Evolutionary conservation across 2,113 vertebrate genomes (phyloP).

Genomic region (Puntigrus tetrazona): DNA sequence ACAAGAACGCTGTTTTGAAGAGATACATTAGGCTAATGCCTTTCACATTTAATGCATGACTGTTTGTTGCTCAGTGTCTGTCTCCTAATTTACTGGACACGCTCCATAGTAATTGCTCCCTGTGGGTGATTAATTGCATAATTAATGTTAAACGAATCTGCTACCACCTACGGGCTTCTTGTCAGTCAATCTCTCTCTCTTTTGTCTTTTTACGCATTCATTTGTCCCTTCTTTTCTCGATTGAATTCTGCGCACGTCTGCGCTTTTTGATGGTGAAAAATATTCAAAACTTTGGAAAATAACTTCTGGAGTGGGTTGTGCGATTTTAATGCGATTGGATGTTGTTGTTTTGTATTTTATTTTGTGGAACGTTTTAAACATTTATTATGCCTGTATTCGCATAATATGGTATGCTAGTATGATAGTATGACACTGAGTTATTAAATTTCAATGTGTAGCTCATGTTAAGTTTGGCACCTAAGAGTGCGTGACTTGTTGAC

Average conservation of each 20-base stretch:
- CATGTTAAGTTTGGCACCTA: background rate
- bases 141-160: constrained; percentile 53
- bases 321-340: background rate
- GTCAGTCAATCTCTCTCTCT: constrained; percentile 29
- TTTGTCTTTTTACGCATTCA: background rate
- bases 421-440: too few species aligned
- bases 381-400: too few species aligned
- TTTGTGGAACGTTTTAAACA: background rate
- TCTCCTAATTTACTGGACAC: constrained; percentile 21
- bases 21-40: constrained; percentile 3
- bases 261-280: background rate
- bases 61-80: constrained; percentile 20
- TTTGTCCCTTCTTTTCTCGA: background rate
- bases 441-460: background rate
- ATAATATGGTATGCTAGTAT: background rate
- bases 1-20: background rate
- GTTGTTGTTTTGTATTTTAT: background rate
- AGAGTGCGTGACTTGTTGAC: background rate
- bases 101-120: constrained; percentile 23
- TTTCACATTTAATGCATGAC: background rate
- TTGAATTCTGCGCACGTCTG: background rate
- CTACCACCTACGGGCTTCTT: constrained; percentile 37
- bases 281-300: background rate
- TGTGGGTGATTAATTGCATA: constrained; percentile 54
- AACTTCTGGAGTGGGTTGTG: background rate